These are phyloP conservation scores for Trichonephila inaurata DNA, from an alignment of 1,140 invertebrate genomes.

Conservation along the genomic window DNA sequence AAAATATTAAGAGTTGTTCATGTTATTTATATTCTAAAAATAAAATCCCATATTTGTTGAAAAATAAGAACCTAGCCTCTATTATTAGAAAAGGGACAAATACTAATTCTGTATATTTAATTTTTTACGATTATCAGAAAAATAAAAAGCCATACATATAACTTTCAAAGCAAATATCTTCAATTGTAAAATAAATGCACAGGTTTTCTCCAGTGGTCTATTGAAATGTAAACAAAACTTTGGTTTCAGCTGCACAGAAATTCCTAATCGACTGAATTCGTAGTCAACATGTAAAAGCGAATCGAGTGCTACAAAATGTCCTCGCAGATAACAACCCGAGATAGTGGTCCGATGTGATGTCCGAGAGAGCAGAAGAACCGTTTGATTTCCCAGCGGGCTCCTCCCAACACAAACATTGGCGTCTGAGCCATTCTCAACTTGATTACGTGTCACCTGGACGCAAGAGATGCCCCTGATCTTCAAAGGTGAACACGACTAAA, in stretches of 20 bases:
- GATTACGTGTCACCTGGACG: constrained; percentile 48
- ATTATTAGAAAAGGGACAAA: too few relatives aligned
- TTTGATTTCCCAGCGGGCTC: constrained; percentile 23
- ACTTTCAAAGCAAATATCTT: neutral
- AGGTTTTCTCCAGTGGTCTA: neutral
- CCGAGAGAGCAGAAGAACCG: neutral
- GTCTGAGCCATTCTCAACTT: constrained; percentile 5
- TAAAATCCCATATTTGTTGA: too few relatives aligned
- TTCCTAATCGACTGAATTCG: neutral
- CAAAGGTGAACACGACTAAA: neutral
- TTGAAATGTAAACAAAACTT: neutral
- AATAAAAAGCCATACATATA: too few relatives aligned
- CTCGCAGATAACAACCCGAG: neutral
- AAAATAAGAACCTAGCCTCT: too few relatives aligned
- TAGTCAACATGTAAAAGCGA: neutral
- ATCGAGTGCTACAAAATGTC: neutral
- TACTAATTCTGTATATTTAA: too few relatives aligned
- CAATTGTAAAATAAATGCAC: neutral
- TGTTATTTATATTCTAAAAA: too few relatives aligned
- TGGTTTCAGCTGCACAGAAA: neutral
- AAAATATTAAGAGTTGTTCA: too few relatives aligned
- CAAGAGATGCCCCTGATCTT: neutral
- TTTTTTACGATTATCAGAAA: too few relatives aligned
- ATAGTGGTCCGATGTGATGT: neutral
- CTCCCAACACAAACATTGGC: constrained; percentile 32